Evolutionary conservation across 2,888 invertebrate genomes (phyloP).

Genomic region (Machimus atricapillus): DNA sequence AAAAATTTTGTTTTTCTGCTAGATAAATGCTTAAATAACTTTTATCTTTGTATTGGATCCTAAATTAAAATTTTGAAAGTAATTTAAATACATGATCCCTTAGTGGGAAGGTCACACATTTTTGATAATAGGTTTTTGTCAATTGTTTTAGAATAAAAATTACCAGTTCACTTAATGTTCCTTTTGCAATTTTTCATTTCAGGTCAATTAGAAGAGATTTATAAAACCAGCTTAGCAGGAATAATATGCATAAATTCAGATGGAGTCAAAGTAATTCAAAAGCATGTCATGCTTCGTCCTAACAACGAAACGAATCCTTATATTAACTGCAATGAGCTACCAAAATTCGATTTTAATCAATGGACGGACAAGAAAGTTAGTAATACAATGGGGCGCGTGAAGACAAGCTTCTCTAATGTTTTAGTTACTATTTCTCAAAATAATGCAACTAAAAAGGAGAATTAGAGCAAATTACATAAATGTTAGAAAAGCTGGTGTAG

Average conservation of each 20-base stretch:
- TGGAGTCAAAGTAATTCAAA: constrained; percentile 69
- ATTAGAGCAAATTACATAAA: neutral
- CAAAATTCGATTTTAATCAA: constrained; percentile 65
- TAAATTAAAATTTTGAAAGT: no score
- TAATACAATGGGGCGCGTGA: neutral
- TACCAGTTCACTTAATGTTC: neutral
- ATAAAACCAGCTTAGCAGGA: constrained; percentile 75
- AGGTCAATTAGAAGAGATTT: constrained; percentile 82
- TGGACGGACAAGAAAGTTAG: constrained; percentile 64
- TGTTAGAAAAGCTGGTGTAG: neutral
- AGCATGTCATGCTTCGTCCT: constrained; percentile 73
- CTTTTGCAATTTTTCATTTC: constrained; percentile 47
- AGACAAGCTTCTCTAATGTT: neutral
- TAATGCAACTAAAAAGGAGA: neutral
- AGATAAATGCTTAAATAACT: no score
- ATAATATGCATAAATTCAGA: constrained; percentile 82
- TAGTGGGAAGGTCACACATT: no score
- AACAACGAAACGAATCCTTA: constrained; percentile 66
- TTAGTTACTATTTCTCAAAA: neutral
- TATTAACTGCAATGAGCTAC: constrained; percentile 70
- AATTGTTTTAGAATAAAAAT: neutral
- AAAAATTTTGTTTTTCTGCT: neutral
- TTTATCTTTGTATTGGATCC: no score
- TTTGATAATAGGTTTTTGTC: no score
- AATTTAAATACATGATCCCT: no score